These are phyloP conservation scores for Burhinus oedicnemus DNA, from an alignment of 2,113 vertebrate species.

Conservation along the genomic window DNA sequence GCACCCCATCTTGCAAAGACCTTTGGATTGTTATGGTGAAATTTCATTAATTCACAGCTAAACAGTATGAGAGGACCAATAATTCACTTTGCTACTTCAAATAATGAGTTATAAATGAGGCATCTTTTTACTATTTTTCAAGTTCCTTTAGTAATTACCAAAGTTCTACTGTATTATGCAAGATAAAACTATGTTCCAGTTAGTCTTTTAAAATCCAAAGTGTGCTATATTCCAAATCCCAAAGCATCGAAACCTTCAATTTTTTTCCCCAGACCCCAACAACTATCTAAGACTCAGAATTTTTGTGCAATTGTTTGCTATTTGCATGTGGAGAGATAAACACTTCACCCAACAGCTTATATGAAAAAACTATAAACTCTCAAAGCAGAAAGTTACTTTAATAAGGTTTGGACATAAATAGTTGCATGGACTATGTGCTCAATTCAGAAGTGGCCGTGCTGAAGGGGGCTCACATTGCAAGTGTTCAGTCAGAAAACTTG, in stretches of 20 bases:
- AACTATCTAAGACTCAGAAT: background rate
- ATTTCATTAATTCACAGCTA: background rate
- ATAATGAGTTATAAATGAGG: background rate
- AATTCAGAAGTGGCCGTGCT: background rate
- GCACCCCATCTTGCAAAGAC: background rate
- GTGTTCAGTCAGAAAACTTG: background rate
- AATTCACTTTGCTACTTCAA: background rate
- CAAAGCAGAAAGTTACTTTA: background rate
- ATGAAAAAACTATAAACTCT: conserved; percentile 4
- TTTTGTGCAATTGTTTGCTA: conserved; percentile 33
- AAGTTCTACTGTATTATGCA: background rate
- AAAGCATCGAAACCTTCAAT: background rate
- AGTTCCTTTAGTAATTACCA: background rate
- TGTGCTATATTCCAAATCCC: background rate
- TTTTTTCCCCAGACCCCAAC: background rate
- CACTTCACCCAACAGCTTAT: background rate
- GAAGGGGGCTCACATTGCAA: background rate
- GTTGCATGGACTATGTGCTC: background rate
- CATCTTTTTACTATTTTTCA: background rate
- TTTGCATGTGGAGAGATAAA: background rate
- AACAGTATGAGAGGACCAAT: background rate
- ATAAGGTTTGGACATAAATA: background rate
- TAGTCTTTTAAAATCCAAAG: background rate
- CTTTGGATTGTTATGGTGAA: background rate
- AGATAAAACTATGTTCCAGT: background rate